Evolutionary conservation across 30 jellyfish, hydroid and myxozoan species (phyloP).

Genomic region (Chrysaora quinquecirrha): DNA sequence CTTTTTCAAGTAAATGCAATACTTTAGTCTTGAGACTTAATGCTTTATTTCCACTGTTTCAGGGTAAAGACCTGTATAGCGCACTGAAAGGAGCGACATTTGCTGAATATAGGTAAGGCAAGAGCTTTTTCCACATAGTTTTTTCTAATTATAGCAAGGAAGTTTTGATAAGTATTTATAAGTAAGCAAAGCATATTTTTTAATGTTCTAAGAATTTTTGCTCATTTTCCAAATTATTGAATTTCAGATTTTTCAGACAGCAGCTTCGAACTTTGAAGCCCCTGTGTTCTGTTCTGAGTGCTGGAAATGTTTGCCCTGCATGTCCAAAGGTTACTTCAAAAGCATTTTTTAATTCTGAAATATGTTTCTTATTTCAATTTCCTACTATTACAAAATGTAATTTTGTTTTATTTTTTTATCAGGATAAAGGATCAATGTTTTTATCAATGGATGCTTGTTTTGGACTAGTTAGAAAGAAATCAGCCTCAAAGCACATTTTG

Average conservation of each 20-base stretch:
- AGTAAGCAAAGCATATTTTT: too few relatives aligned
- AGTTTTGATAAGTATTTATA: too few relatives aligned
- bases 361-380: neutral
- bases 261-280: neutral
- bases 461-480: neutral
- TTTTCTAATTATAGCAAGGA: too few relatives aligned
- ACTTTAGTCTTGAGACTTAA: neutral
- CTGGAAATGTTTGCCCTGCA: neutral
- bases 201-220: too few relatives aligned
- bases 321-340: neutral
- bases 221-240: too few relatives aligned
- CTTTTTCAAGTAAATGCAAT: neutral
- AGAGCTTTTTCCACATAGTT: too few relatives aligned
- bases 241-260: neutral
- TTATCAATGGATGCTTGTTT: neutral
- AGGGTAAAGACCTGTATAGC: neutral
- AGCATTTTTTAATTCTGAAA: neutral
- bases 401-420: neutral
- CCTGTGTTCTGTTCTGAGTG: constrained; percentile 1
- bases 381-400: neutral
- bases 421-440: neutral
- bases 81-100: neutral
- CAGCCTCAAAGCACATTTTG: neutral
- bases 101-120: neutral
- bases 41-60: neutral